These are phyloP conservation scores for Phengaris arion DNA, from an alignment of 2,888 invertebrate species.

Conservation along the genomic window DNA sequence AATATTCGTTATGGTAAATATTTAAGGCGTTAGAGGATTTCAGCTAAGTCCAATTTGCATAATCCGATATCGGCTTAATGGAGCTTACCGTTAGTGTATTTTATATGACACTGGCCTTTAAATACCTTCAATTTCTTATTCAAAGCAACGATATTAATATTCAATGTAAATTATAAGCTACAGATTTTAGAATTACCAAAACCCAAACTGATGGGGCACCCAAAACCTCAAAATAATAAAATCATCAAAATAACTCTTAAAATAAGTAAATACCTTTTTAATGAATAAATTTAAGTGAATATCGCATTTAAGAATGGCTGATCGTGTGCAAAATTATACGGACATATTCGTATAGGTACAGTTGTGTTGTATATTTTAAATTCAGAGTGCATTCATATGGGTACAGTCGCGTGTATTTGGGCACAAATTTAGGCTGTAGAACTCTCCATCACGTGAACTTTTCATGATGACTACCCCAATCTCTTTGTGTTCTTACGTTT, in stretches of 20 bases:
- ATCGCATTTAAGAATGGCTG: no score
- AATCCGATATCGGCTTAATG: not conserved
- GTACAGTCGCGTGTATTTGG: not conserved
- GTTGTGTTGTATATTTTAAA: no score
- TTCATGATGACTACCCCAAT: conserved; percentile 22
- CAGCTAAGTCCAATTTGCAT: not conserved
- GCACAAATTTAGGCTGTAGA: conserved; percentile 14
- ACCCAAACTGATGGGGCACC: no score
- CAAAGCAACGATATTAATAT: not conserved
- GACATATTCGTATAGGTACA: not conserved
- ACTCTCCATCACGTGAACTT: conserved; percentile 20
- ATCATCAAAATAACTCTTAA: no score
- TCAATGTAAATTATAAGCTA: not conserved
- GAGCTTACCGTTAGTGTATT: not conserved
- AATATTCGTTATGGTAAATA: not conserved
- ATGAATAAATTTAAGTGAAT: no score
- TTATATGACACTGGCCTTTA: not conserved
- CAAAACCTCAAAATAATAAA: no score
- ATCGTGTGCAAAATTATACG: not conserved
- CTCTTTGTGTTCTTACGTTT: conserved; percentile 23
- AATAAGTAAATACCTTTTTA: no score
- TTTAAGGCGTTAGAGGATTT: conserved; percentile 9
- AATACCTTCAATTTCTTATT: not conserved
- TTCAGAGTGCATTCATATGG: not conserved
- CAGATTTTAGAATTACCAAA: no score